A percentile compares a stretch with the other conserved stretches of the same genome.
Evolutionary conservation across 2,888 invertebrate genomes (phyloP).

Genomic region (Rhogogaster chlorosoma): DNA sequence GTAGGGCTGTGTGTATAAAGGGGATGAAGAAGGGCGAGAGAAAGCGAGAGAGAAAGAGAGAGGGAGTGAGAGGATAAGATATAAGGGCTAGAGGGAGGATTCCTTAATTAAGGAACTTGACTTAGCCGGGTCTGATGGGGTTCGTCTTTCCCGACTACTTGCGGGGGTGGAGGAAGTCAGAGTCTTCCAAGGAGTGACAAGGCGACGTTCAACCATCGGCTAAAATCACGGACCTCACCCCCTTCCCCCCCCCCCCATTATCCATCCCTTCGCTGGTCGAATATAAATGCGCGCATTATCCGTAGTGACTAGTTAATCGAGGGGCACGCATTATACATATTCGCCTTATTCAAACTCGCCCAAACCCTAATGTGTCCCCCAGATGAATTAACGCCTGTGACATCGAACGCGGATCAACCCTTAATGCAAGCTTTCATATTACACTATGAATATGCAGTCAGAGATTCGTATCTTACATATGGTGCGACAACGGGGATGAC

Average conservation of each 20-base stretch:
- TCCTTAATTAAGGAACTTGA: conserved; percentile 70
- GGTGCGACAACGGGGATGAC: background rate
- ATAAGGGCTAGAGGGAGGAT: conserved; percentile 53
- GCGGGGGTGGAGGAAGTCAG: conserved; percentile 56
- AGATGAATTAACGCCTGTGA: conserved; percentile 17
- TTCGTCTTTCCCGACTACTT: conserved; percentile 24
- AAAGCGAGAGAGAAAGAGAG: conserved; percentile 9
- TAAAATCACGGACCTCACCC: conserved; percentile 57
- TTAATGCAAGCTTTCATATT: background rate
- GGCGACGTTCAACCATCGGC: conserved; percentile 60
- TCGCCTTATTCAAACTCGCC: background rate
- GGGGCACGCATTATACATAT: conserved; percentile 24
- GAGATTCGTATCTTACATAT: conserved; percentile 45
- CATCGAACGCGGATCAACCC: background rate
- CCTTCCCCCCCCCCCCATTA: background rate
- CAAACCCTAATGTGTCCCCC: background rate
- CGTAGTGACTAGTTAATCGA: conserved; percentile 64
- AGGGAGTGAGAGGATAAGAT: conserved; percentile 22
- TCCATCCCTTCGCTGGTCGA: conserved; percentile 57
- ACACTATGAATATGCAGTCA: conserved; percentile 21
- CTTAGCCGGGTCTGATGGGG: conserved; percentile 55
- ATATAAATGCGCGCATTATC: conserved; percentile 71
- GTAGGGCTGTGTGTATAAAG: background rate
- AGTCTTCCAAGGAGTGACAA: conserved; percentile 52
- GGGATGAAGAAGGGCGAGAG: conserved; percentile 14